Evolutionary conservation across 2,888 invertebrate species (phyloP), one percentile per base, ranked within the genome.

Genomic region (Carabus problematicus): DNA sequence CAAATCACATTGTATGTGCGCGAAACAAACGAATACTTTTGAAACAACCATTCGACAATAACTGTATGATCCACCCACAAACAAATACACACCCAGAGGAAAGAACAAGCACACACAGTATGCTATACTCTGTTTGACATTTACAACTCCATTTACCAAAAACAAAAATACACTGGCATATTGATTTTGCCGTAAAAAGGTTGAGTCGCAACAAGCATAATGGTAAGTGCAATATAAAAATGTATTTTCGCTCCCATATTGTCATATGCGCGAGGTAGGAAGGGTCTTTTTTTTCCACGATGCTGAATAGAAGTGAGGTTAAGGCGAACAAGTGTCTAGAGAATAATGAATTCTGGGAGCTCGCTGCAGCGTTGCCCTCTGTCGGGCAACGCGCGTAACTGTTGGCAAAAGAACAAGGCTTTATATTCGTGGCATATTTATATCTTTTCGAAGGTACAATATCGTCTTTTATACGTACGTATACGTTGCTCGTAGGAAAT

Each of bases 361-460:
- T 29, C 29, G 2, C 29, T 6, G 6, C 29, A 29, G 6, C 29
- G 29, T 29, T 29, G 29, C 6, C 29, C 29, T 29, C 29, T 29
- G 3, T 29, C 29, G 29, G 29, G 29, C 6, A 29, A 29, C 29
- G 29, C 29, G 29, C 29, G 29, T 29, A 29, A 6, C 2, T 29
- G 29, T 29, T 29, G 2, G 29, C 29, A 6, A 29, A 29, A 29
- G 29, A 29, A 29, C 29, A 2, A 29, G 29, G 29, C 29, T 29
- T 60, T 67, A 67, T 60, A 67, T 67, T 67, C 67, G 47, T 60
- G 45, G 67, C 52, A 67, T 67, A 67, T 67, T 60, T 67, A 60
- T 67, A 66, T 59, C 59, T 52, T 52, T 66, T 42, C 43, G 12
- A 59, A 66, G 59, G 12, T 14, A 9, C 12, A 47, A 47, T 47